Conservation (phyloP, 2,113 vertebrate genomes). For the Odobenus rosmarus region DNA sequence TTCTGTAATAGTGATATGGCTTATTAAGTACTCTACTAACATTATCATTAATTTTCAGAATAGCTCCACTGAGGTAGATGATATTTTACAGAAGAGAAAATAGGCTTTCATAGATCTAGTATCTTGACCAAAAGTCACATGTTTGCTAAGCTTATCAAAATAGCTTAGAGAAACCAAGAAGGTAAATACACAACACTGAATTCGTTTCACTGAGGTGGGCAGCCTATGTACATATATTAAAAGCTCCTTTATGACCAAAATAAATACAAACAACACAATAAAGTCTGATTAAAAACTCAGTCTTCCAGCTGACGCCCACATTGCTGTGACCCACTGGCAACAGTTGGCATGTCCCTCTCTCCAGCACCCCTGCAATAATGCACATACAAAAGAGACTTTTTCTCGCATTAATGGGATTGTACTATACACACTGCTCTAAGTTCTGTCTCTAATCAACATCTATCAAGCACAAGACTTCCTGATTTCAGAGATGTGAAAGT, state of each 20-base stretch:
- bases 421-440: neutral
- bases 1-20: neutral
- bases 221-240: neutral
- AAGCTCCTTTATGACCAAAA: constrained; percentile 49
- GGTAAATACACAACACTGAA: neutral
- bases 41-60: constrained; percentile 19
- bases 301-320: neutral
- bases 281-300: constrained; percentile 27
- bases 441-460: neutral
- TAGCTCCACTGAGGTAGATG: neutral
- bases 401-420: neutral
- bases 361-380: neutral
- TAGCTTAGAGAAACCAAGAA: neutral
- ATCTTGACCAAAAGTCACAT: neutral
- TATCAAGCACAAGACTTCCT: neutral
- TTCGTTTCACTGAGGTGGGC: neutral
- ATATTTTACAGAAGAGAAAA: constrained; percentile 1
- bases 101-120: neutral
- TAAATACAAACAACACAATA: neutral
- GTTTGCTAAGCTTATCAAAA: constrained; percentile 24
- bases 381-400: neutral
- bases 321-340: neutral
- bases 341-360: neutral
- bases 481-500: constrained; percentile 15
- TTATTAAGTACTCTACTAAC: constrained; percentile 31